Conservation (phyloP, 2,113 vertebrate genomes). For the Sus scrofa region DNA sequence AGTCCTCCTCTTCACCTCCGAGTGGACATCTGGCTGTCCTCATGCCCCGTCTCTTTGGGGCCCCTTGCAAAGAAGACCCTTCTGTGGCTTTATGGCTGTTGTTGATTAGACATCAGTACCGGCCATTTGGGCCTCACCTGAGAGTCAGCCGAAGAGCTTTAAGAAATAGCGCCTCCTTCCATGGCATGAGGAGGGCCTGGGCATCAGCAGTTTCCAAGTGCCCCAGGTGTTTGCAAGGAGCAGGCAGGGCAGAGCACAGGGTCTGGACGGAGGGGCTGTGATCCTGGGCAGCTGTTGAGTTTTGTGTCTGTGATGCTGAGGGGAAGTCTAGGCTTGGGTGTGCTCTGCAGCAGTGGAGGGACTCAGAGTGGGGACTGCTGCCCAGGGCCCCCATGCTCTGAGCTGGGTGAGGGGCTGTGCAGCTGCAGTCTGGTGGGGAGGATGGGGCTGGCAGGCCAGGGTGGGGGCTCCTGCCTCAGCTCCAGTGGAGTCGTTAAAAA, state of each 20-base stretch:
- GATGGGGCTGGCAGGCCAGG: not conserved
- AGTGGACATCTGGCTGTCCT: no score
- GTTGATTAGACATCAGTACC: fast-evolving
- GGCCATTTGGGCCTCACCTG: not conserved
- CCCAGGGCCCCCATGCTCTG: fast-evolving
- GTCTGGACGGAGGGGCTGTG: not conserved
- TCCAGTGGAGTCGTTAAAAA: slow-evolving; percentile 55
- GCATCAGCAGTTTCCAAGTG: not conserved
- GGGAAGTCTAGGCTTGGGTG: fast-evolving
- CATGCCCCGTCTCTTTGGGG: not conserved
- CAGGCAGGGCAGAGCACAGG: fast-evolving
- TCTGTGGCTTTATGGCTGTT: no score
- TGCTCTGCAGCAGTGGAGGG: not conserved
- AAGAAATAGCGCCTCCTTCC: not conserved
- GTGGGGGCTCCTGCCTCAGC: fast-evolving
- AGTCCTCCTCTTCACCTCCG: fast-evolving
- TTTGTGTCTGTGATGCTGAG: fast-evolving
- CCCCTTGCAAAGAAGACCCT: not conserved
- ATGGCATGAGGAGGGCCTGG: not conserved
- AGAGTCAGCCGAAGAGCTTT: not conserved
- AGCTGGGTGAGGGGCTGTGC: no score
- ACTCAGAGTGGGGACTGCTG: fast-evolving
- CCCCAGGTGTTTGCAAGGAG: no score
- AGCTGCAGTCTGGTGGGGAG: not conserved
- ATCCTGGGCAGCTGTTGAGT: no score